Evolutionary conservation across 2,888 invertebrate genomes (phyloP), one percentile per base, ranked within the genome.

Genomic region (Drosophila putrida): DNA sequence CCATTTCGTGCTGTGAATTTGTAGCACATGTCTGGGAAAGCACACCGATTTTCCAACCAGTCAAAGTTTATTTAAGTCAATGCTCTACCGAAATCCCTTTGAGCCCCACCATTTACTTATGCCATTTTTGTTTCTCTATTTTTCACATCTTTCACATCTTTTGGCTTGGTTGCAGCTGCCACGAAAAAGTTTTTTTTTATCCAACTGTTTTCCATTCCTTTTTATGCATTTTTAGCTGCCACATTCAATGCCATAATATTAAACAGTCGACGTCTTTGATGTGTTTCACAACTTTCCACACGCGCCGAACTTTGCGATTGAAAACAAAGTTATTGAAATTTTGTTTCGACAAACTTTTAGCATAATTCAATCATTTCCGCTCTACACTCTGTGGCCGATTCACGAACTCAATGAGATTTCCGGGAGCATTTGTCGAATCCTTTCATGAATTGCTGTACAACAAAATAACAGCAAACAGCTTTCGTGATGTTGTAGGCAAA

Each of bases 241-340:
- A 15, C 59, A 59, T 36, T 61, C 64, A 64, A 61, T 50, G 51
- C 73, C 57, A 55, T 67, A 49, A 61, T 71, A 64, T 67, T 61
- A 57, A 67, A 71, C 64, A 61, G 66, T 66, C 55, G 55, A 33
- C 49, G 57, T 43, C 50, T 67, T 79, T 60, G 80, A 67, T 71
- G 59, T 62, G 51, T 66, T 66, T 44, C 55, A 60, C 59, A 70
- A 78, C 61, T 74, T 76, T 64, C 43, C 53, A 61, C 64, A 58
- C 54, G 49, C 58, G 43, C 36, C 28, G 51, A 63, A 74, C 51
- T 68, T 74, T 58, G 43, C 65, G 53, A 60, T 67, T 71, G 75
- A 66, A 78, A 75, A 69, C 68, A 71, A 81, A 71, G 63, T 79
- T 79, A 78, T 81, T 75, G 78, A 75, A 81, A 71, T 75, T 71